Evolutionary conservation across 2,888 invertebrate species (phyloP).

Genomic region (Meandrusa payeni): DNA sequence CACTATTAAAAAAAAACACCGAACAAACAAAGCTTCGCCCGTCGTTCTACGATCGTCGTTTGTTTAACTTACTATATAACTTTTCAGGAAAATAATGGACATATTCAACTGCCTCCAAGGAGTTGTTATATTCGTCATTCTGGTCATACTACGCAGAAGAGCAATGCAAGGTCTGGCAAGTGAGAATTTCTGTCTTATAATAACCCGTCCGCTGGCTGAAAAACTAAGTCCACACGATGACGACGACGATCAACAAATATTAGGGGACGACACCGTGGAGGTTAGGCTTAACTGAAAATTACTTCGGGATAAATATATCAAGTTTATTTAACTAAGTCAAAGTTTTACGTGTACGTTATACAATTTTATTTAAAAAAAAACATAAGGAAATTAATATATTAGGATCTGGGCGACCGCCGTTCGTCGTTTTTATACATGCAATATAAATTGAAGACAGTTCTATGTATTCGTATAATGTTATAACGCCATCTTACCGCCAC

Average conservation of each 20-base stretch:
- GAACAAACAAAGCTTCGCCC: too few species aligned
- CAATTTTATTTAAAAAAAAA: too few species aligned
- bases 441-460: too few species aligned
- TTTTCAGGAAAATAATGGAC: constrained; percentile 82
- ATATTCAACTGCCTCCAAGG: constrained; percentile 84
- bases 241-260: constrained; percentile 56
- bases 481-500: too few species aligned
- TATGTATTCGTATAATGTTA: too few species aligned
- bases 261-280: constrained; percentile 68
- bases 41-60: too few species aligned
- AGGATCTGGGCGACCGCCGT: too few species aligned
- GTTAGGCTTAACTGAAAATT: constrained; percentile 66
- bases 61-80: too few species aligned
- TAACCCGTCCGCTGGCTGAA: constrained; percentile 55
- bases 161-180: constrained; percentile 75
- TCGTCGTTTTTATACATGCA: too few species aligned
- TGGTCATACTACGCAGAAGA: constrained; percentile 79
- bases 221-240: constrained; percentile 67
- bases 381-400: too few species aligned
- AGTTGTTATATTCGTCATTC: constrained; percentile 81
- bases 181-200: constrained; percentile 51
- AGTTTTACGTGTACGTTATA: background rate
- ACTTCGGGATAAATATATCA: too few species aligned
- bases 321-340: constrained; percentile 1
- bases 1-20: too few species aligned